These are phyloP conservation scores for Hylaea fasciaria DNA, from an alignment of 2,888 invertebrate genomes.

Conservation along the genomic window DNA sequence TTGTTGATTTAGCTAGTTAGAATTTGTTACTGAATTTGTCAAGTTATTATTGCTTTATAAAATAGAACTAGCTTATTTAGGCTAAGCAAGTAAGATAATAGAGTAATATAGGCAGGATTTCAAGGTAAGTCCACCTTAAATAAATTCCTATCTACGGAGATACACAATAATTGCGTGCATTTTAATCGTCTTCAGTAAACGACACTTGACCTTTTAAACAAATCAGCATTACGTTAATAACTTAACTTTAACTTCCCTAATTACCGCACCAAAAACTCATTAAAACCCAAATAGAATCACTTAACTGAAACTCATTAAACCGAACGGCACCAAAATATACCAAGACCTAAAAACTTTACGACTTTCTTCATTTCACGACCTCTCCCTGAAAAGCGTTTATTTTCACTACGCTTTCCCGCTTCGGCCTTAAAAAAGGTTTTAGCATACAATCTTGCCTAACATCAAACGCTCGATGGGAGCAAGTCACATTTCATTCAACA, in stretches of 20 bases:
- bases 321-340: conserved; percentile 13
- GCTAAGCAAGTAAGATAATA: too few species aligned
- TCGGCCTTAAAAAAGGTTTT: conserved; percentile 30
- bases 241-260: conserved; percentile 19
- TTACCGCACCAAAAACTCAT: conserved; percentile 20
- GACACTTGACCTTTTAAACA: too few species aligned
- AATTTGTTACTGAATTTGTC: conserved; percentile 7
- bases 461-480: conserved; percentile 33
- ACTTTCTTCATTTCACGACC: conserved; percentile 29
- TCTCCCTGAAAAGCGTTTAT: conserved; percentile 33
- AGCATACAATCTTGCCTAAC: conserved; percentile 33
- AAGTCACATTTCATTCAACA: conserved; percentile 48
- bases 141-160: too few species aligned
- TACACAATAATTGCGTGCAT: too few species aligned
- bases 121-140: too few species aligned
- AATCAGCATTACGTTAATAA: not conserved
- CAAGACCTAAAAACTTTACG: conserved; percentile 28
- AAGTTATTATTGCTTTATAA: not conserved
- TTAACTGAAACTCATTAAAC: conserved; percentile 22
- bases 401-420: conserved; percentile 34
- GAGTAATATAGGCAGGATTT: too few species aligned
- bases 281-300: conserved; percentile 21
- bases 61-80: too few species aligned
- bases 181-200: not conserved
- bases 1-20: conserved; percentile 7